phyloP scores from a whole-genome alignment of 2,888 invertebrate species.

The Chydorus sphaericus region DNA sequence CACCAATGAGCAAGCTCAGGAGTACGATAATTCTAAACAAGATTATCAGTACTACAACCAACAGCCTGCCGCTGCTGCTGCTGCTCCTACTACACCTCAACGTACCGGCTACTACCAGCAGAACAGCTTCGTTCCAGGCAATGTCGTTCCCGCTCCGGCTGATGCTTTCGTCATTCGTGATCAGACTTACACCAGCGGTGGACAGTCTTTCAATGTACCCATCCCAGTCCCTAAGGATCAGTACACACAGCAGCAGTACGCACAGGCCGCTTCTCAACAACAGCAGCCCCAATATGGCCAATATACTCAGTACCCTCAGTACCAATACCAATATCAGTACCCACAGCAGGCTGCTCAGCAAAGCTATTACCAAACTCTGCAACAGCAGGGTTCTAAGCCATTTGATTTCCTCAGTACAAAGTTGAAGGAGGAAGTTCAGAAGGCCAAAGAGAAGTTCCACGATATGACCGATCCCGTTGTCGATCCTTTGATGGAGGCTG shows the following conservation, averaged over 20 bases:
- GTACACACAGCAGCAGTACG: neutral
- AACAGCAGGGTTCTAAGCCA: slow-evolving; percentile 5
- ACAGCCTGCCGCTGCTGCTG: neutral
- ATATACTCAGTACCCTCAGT: neutral
- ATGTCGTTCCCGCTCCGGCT: slow-evolving; percentile 4
- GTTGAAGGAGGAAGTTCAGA: slow-evolving; percentile 44
- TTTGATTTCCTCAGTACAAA: slow-evolving; percentile 5
- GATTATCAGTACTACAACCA: neutral
- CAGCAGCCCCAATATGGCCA: slow-evolving; percentile 1
- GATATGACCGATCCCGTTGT: slow-evolving; percentile 49
- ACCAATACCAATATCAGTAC: slow-evolving; percentile 1
- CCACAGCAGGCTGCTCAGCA: neutral
- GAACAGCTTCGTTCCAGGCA: neutral
- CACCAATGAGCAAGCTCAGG: neutral
- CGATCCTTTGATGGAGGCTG: slow-evolving; percentile 60
- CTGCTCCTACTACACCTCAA: neutral
- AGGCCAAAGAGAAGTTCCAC: slow-evolving; percentile 51
- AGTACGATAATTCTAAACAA: neutral
- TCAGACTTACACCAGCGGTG: slow-evolving; percentile 22
- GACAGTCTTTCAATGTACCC: slow-evolving; percentile 24
- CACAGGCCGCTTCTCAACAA: neutral
- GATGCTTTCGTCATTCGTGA: slow-evolving; percentile 21
- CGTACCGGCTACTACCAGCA: slow-evolving; percentile 6
- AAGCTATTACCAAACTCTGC: neutral
- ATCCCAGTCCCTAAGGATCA: slow-evolving; percentile 21